Conservation (phyloP, 2,113 vertebrate species). For the Pterophyllum scalare region DNA sequence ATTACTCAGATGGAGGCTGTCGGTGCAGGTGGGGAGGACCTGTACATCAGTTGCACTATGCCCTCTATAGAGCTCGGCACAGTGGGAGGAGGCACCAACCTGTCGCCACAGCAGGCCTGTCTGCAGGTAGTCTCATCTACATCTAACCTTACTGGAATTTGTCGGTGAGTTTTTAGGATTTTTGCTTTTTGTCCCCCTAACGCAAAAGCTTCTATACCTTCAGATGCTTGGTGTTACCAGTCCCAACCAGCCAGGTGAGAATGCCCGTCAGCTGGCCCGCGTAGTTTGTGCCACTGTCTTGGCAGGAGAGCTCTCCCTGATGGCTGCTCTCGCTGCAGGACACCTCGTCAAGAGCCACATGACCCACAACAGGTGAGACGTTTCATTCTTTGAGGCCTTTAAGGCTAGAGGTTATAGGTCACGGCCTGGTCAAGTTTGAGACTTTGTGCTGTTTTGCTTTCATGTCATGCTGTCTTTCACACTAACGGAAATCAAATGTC, state of each 20-base stretch:
- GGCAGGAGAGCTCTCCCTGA: constrained; percentile 96
- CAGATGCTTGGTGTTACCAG: constrained; percentile 94
- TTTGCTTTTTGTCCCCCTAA: neutral
- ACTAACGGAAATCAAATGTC: neutral
- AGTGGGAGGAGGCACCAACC: constrained; percentile 93
- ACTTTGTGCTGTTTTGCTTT: neutral
- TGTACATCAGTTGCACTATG: constrained; percentile 98
- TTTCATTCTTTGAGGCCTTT: neutral
- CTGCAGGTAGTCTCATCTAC: constrained; percentile 83
- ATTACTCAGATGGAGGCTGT: constrained; percentile 94
- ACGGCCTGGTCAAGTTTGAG: neutral
- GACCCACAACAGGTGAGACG: constrained; percentile 91
- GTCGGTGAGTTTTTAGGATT: neutral
- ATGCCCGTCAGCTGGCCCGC: constrained; percentile 92
- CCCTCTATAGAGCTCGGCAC: constrained; percentile 97
- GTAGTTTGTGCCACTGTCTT: constrained; percentile 93
- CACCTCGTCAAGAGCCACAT: constrained; percentile 97
- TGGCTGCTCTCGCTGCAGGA: constrained; percentile 93
- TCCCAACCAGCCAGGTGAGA: constrained; percentile 87
- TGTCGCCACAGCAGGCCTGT: constrained; percentile 94
- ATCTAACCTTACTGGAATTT: neutral
- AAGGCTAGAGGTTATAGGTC: neutral
- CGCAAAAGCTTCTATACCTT: neutral
- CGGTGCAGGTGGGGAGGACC: constrained; percentile 86
- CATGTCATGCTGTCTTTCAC: neutral